These are phyloP conservation scores for Anarhynchus alexandrinus DNA, from an alignment of 2,113 vertebrate species.

Conservation along the genomic window DNA sequence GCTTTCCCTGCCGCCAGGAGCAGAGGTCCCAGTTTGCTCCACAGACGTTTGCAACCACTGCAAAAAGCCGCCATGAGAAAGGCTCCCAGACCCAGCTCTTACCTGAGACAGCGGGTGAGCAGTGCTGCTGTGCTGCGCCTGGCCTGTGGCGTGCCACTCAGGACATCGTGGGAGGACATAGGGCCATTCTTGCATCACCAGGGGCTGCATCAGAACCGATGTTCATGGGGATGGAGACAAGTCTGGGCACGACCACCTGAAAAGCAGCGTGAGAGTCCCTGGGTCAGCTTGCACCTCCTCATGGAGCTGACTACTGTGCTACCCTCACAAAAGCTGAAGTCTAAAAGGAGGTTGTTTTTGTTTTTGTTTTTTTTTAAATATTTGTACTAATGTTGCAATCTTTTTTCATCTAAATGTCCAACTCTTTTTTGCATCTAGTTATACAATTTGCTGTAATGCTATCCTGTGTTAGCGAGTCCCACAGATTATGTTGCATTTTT, in stretches of 20 bases:
- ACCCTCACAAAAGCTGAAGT: background rate
- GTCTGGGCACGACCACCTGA: slow-evolving; percentile 43
- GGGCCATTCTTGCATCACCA: slow-evolving; percentile 81
- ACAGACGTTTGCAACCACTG: background rate
- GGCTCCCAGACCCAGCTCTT: slow-evolving; percentile 19
- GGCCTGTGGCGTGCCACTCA: slow-evolving; percentile 64
- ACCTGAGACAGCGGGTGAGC: slow-evolving; percentile 67
- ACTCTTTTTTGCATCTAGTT: background rate
- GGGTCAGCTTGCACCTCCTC: background rate
- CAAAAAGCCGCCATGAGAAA: background rate
- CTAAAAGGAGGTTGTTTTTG: no score
- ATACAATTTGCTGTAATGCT: background rate
- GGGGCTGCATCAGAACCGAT: slow-evolving; percentile 71
- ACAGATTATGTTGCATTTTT: background rate
- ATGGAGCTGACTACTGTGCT: background rate
- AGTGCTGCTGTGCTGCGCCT: slow-evolving; percentile 26
- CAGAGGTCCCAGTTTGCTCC: background rate
- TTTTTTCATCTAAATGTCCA: background rate
- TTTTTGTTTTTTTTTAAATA: no score
- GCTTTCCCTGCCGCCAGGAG: background rate
- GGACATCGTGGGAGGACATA: slow-evolving; percentile 70
- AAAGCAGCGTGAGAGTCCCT: slow-evolving; percentile 7
- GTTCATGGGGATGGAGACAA: slow-evolving; percentile 53
- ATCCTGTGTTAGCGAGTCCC: background rate
- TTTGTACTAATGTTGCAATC: background rate